phyloP scores from a whole-genome alignment of 2,113 vertebrate genomes.

The Coreoperca whiteheadi region DNA sequence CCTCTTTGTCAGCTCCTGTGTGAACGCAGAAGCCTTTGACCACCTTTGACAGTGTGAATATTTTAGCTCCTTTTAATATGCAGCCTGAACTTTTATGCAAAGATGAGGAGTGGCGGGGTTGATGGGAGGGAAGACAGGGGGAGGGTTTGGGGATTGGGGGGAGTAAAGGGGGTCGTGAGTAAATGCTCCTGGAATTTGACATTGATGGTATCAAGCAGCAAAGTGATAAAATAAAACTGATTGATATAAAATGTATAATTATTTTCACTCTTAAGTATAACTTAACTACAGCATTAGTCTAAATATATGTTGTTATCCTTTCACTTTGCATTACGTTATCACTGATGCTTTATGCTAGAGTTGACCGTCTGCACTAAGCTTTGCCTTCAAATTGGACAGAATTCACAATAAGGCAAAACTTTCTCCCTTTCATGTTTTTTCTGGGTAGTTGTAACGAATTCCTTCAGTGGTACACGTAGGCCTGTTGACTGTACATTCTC shows the following conservation, averaged over 20 bases:
- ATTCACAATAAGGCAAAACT: conserved; percentile 15
- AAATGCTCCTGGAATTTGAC: conserved; percentile 61
- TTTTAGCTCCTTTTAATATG: conserved; percentile 88
- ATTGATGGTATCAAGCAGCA: conserved; percentile 36
- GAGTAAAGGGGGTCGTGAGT: conserved; percentile 47
- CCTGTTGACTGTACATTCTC: conserved; percentile 85
- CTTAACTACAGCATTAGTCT: not conserved
- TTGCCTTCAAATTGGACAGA: conserved; percentile 12
- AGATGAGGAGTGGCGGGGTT: conserved; percentile 71
- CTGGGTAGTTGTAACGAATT: conserved; percentile 75
- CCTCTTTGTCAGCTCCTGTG: conserved; percentile 89
- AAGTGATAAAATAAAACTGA: conserved; percentile 9
- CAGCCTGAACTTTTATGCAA: conserved; percentile 86
- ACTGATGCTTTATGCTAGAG: not conserved
- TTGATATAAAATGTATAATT: not conserved
- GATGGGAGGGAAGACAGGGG: conserved; percentile 23
- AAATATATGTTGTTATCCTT: not conserved
- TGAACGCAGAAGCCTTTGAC: conserved; percentile 88
- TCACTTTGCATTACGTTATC: not conserved
- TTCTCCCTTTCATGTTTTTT: conserved; percentile 47
- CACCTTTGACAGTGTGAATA: conserved; percentile 88
- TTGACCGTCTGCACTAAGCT: not conserved
- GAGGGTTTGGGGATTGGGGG: conserved; percentile 23
- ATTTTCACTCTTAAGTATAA: not conserved
- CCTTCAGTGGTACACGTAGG: conserved; percentile 69